Percentiles rank a stretch among this genome's conserved stretches.
These are phyloP conservation scores for Lepidurus apus DNA, from an alignment of 1,140 invertebrate species.

Conservation along the genomic window DNA sequence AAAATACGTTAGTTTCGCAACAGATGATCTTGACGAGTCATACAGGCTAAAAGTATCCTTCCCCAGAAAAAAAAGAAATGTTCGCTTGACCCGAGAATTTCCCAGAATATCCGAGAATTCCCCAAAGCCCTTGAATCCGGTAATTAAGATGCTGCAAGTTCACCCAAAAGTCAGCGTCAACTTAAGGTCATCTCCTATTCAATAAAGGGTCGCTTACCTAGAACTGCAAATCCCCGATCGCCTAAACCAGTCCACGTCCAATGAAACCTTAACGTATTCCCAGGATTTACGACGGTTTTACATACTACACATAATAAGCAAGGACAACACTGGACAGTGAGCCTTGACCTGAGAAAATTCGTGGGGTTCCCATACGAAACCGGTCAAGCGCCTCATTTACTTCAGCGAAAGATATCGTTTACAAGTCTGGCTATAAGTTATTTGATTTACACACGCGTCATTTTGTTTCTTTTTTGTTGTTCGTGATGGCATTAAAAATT, in stretches of 20 bases:
- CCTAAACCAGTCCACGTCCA: background rate
- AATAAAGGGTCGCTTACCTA: background rate
- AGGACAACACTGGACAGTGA: background rate
- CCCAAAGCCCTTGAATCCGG: background rate
- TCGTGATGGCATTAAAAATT: background rate
- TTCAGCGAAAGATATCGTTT: background rate
- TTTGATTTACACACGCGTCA: background rate
- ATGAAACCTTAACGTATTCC: background rate
- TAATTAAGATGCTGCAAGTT: constrained; percentile 6
- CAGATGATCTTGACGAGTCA: too few relatives aligned
- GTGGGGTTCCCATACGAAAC: background rate
- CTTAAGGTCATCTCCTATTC: background rate
- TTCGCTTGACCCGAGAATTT: background rate
- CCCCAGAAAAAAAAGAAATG: background rate
- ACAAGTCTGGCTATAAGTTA: background rate
- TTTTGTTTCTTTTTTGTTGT: background rate
- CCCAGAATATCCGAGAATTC: background rate
- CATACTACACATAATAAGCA: background rate
- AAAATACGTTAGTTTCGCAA: too few relatives aligned
- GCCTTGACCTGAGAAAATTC: constrained; percentile 13
- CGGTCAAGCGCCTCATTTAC: background rate
- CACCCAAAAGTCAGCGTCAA: background rate
- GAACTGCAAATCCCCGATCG: background rate
- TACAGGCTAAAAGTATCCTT: background rate
- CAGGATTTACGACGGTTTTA: background rate